Evolutionary conservation across 1,140 invertebrate species (phyloP), one percentile per base, ranked within the genome.

Genomic region (Bactericera cockerelli): DNA sequence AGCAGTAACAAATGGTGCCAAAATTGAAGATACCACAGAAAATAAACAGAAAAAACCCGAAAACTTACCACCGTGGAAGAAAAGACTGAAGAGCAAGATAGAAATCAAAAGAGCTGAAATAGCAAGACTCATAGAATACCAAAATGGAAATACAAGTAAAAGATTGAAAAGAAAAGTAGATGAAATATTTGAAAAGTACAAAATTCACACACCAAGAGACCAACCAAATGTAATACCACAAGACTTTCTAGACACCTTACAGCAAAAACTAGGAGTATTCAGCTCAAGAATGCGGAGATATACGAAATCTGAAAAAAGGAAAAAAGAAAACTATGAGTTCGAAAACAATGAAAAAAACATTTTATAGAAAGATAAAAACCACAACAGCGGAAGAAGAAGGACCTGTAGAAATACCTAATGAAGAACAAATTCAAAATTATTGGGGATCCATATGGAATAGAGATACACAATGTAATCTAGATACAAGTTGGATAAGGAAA

Each of bases 131-230:
- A 49, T 10, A 6, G 42, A 49, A 49, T 49, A 19, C 42, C 6
- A 49, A 22, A 49, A n/a, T 10, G 42, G 42, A 10, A 4, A 16
- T 6, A 4, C 42, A 16, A 49, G 42, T 16, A 16, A 16, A n/a
- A 49, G 19, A 49, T 16, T 49, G n/a, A n/a, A 49, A 49, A 49
- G 42, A n/a, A 49, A 49, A 19, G 42, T 49, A n/a, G 4, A 49
- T 19, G n/a, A 49, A 49, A 49, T 49, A 19, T n/a, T 49, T 8
- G n/a, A 22, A 8, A 49, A 49, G 22, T 49, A 49, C 42, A 49
- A 22, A n/a, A 22, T 49, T 16, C 42, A 49, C 42, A 19, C 42
- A 19, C 22, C 42, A 16, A 4, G 42, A 49, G 42, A 49, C n/a
- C 4, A 8, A 6, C 6, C 19, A 8, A 49, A 49, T 22, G 22